These are phyloP conservation scores for Cyprinella venusta DNA, from an alignment of 2,797 vertebrate species.

Conservation along the genomic window DNA sequence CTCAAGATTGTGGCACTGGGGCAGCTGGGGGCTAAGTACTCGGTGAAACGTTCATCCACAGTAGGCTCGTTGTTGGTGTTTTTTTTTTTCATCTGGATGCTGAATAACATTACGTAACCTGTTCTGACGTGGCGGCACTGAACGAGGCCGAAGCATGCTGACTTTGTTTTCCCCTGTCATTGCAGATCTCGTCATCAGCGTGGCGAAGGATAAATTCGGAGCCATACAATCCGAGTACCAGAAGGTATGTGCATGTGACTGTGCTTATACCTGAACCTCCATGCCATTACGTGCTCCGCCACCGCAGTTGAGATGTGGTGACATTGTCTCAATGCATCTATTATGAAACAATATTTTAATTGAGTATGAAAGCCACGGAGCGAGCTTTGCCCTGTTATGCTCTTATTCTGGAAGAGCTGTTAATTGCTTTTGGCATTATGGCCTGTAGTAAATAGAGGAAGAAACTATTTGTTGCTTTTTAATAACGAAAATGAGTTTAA, in stretches of 20 bases:
- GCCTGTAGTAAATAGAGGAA: constrained; percentile 48
- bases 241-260: constrained; percentile 73
- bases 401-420: constrained; percentile 17
- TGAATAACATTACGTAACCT: constrained; percentile 42
- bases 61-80: constrained; percentile 28
- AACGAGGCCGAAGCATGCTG: constrained; percentile 29
- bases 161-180: constrained; percentile 54
- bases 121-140: constrained; percentile 20
- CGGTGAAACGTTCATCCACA: background rate
- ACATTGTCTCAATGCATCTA: constrained; percentile 27
- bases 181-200: constrained; percentile 79
- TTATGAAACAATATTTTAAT: constrained; percentile 51
- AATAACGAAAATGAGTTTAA: constrained; percentile 37
- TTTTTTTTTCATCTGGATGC: constrained; percentile 16
- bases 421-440: constrained; percentile 60
- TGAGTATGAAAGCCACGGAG: constrained; percentile 48
- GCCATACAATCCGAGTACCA: constrained; percentile 78
- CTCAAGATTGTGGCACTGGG: background rate
- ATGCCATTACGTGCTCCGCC: background rate
- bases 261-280: constrained; percentile 6
- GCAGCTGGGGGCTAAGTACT: constrained; percentile 9
- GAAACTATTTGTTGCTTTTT: constrained; percentile 48
- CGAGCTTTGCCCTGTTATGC: constrained; percentile 39
- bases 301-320: background rate
- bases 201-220: constrained; percentile 79